Evolutionary conservation across 2,888 invertebrate genomes (phyloP).

Genomic region (Pheosia tremula): DNA sequence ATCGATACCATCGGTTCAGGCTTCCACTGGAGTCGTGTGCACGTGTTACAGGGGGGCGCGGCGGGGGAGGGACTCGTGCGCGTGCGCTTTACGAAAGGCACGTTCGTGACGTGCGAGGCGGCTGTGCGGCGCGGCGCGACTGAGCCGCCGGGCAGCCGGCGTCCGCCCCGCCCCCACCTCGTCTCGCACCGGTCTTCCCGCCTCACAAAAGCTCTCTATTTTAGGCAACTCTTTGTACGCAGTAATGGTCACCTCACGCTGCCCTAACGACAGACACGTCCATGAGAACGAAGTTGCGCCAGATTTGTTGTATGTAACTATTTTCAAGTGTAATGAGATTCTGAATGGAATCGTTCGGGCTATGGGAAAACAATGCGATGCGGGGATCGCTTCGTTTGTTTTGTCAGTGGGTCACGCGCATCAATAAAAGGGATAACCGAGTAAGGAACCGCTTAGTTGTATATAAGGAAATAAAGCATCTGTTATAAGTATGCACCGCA

Average conservation of each 20-base stretch:
- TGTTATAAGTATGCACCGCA: background rate
- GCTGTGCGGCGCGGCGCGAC: constrained; percentile 79
- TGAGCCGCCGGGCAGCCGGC: constrained; percentile 78
- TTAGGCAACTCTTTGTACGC: constrained; percentile 84
- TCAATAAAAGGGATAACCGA: constrained; percentile 46
- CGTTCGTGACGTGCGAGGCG: constrained; percentile 75
- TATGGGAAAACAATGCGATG: constrained; percentile 80
- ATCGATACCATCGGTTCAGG: constrained; percentile 41
- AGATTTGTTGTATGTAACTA: constrained; percentile 79
- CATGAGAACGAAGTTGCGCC: constrained; percentile 81
- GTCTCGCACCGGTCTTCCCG: constrained; percentile 70
- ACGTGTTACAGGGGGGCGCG: constrained; percentile 68
- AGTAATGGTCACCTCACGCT: constrained; percentile 84
- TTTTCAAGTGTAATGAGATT: constrained; percentile 82
- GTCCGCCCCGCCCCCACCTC: constrained; percentile 79
- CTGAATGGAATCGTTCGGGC: constrained; percentile 76
- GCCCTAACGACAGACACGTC: constrained; percentile 83
- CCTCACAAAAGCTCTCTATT: constrained; percentile 84
- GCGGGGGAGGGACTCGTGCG: constrained; percentile 69
- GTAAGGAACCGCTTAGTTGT: constrained; percentile 33
- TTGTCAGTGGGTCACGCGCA: constrained; percentile 76
- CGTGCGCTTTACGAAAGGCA: constrained; percentile 60
- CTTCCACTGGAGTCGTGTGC: constrained; percentile 45
- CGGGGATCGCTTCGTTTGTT: constrained; percentile 61
- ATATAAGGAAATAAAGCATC: constrained; percentile 26